Evolutionary conservation across 2,113 vertebrate species (phyloP), one percentile per base, ranked within the genome.

Genomic region (Erinaceus europaeus): DNA sequence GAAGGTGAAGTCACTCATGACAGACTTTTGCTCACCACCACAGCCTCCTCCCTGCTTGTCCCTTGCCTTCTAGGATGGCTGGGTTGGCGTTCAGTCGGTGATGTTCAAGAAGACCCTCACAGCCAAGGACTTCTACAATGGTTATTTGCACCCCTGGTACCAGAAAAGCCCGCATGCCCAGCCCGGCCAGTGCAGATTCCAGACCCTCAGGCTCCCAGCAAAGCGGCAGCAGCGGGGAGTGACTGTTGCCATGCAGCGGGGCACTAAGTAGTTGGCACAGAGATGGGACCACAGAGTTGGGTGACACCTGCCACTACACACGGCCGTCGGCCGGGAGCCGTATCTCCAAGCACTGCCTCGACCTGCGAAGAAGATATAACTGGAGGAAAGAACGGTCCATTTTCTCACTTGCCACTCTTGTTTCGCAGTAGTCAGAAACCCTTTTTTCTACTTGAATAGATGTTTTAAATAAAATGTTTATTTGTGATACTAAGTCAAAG

Each of bases 61-160:
- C 90, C 59, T 15, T 91, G 68, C 61, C 90, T 88, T 96, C 15
- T 95, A 99, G 99, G 98, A 98, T 81, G 98, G 98, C 90, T 99
- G 98, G 98, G 97, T 99, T 79, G 98, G 98, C 52, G 97, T 99
- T 92, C 97, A 88, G 88, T 92, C 97, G 0, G 94, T 99, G 0
- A 8, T 97, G 36, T 94, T 99, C 71, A 99, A 98, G 93, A 99
- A 98, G 96, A 96, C 95, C 34, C 96, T 99, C 36, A 98, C 98
- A 4, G 98, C 99, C 38, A 53, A 96, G 38, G 99, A 99, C 92
- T 99, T 99, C 96, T 98, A 99, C 91, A 99, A 99, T 0, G 99
- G 99, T 15, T 99, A 99, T 91, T 96, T 99, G 90, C 99, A 99
- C 72, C 96, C 94, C 4, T 98, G 95, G 87, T 91, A 97, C 93